Base-by-base conservation (phyloP, 2,888 invertebrate genomes). In the Tinea pellionella region DNA sequence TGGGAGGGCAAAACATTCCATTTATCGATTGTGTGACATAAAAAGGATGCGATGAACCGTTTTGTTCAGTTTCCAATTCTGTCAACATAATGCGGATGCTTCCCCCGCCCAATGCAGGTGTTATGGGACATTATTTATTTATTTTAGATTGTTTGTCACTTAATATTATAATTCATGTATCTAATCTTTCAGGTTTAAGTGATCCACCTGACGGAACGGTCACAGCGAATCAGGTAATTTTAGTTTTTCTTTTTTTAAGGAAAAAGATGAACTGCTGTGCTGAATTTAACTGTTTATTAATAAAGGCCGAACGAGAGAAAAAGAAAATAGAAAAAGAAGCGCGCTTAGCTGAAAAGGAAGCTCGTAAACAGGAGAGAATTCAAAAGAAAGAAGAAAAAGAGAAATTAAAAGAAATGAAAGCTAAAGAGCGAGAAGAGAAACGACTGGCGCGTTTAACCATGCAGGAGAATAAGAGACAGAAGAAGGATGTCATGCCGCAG, bases 321-420 rank as follows among this genome's bases (percentile, higher is more conserved):
- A 89, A 89, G 63, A 74, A 88, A 0, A 87, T 83, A 66, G 90
- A 90, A 66, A 78, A 81, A 12, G 89, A 89, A 71, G 84, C 84
- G 16, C 86, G 86, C 65, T 72, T 74, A 62, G 79, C 81, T 0
- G 87, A 89, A 53, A 89, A 89, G 42, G 88, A 88, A 67, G 85
- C 87, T 12, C 77, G 78, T 55, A 74, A 77, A 60, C 64, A 81
- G 8, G 89, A 89, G 59, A 73, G 89, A 1, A 64, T 89, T 59
- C 87, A 86, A 63, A 85, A 84, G 71, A 86, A 81, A 63, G 88
- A 87, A 66, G 88, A 88, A 66, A 83, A 88, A 63, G 80, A 86
- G 65, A 80, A 81, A 65, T 63, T 80, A 53, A 87, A 86, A 63
- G 87, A 87, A 63, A 75, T 71, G 65, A 86, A 80, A 63, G 88